These are phyloP conservation scores for Brenthis daphne DNA, from an alignment of 2,888 invertebrate species.

Conservation along the genomic window DNA sequence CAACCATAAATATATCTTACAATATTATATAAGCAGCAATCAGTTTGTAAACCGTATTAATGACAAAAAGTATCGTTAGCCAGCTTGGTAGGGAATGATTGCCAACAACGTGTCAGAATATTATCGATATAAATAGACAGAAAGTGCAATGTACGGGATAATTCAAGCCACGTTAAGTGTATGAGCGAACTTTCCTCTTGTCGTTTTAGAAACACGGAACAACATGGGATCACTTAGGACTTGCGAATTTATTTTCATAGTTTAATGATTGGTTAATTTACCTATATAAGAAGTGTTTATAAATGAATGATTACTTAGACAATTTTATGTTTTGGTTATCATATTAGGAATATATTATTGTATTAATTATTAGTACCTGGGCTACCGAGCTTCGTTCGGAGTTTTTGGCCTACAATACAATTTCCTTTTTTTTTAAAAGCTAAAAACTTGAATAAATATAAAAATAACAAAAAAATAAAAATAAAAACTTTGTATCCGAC, in stretches of 20 bases:
- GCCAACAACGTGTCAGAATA: conserved; percentile 52
- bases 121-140: conserved; percentile 53
- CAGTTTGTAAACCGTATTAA: conserved; percentile 41
- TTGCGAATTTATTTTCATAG: neutral
- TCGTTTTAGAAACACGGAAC: conserved; percentile 28
- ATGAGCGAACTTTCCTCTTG: conserved; percentile 29
- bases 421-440: no score
- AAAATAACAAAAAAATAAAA: no score
- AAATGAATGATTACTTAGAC: no score
- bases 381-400: no score
- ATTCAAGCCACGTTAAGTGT: conserved; percentile 43
- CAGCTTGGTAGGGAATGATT: conserved; percentile 42
- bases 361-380: no score
- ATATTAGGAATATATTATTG: no score
- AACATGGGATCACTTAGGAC: neutral
- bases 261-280: neutral
- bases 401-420: no score
- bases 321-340: no score
- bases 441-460: no score
- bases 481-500: no score
- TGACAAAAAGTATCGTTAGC: conserved; percentile 43
- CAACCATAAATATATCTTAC: neutral
- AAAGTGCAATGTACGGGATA: conserved; percentile 61
- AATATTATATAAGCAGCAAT: conserved; percentile 17
- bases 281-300: no score